Conservation (phyloP, 2,888 invertebrate species). For the Amblyteles armatorius region DNA sequence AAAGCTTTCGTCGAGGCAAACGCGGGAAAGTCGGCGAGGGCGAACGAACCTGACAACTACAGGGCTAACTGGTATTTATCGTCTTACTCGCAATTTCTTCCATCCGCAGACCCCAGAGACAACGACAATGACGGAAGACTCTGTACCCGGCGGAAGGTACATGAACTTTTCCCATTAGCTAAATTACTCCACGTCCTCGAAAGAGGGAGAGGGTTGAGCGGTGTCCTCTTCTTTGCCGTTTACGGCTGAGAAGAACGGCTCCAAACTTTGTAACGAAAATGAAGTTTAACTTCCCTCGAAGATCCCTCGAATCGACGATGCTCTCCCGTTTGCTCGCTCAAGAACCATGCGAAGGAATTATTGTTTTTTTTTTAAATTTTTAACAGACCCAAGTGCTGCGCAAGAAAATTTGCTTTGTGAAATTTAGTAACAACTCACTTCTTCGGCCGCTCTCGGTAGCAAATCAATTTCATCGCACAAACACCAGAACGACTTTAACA, state of each 20-base stretch:
- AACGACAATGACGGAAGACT: constrained; percentile 43
- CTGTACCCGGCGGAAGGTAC: constrained; percentile 63
- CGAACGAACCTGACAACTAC: constrained; percentile 24
- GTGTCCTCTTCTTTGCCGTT: neutral
- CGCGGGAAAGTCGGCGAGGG: neutral
- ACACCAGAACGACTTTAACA: neutral
- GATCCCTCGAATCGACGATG: constrained; percentile 25
- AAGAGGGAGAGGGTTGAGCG: constrained; percentile 29
- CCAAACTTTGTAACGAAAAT: constrained; percentile 65
- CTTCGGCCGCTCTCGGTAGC: neutral
- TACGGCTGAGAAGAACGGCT: constrained; percentile 35
- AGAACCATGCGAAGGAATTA: neutral
- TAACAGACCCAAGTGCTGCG: too few relatives aligned
- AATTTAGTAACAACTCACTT: neutral
- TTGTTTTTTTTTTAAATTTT: too few relatives aligned
- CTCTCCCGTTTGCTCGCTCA: neutral
- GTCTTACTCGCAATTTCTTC: constrained; percentile 42
- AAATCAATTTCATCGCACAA: neutral
- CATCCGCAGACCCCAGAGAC: constrained; percentile 13
- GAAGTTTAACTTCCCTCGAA: constrained; percentile 61
- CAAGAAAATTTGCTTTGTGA: neutral
- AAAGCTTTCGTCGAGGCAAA: neutral
- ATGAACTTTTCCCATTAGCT: constrained; percentile 79
- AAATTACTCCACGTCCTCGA: constrained; percentile 75
- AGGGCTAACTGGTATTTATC: constrained; percentile 67